These are phyloP conservation scores for Psilanteris sp. DNA, from an alignment of 1,140 invertebrate species.

Conservation along the genomic window DNA sequence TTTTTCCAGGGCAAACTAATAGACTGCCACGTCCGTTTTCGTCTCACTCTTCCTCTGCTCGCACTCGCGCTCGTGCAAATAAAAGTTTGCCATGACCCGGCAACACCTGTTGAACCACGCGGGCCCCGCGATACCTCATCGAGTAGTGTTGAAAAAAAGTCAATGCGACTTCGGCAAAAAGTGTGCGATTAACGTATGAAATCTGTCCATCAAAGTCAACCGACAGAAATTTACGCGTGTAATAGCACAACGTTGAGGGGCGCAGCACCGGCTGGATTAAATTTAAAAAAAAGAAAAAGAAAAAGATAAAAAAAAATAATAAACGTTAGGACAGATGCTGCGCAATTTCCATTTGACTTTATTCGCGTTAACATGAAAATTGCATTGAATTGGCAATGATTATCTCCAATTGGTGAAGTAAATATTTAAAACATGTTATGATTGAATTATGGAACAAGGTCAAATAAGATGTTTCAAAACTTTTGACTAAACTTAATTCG, in stretches of 20 bases:
- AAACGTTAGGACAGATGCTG: neutral
- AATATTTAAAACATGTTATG: too few relatives aligned
- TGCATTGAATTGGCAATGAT: too few relatives aligned
- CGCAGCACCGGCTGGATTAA: constrained; percentile 4
- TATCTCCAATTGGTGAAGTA: too few relatives aligned
- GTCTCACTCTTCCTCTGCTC: constrained; percentile 49
- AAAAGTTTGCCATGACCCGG: constrained; percentile 77
- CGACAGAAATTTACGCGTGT: constrained; percentile 69
- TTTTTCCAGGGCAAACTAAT: constrained; percentile 77
- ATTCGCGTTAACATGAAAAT: constrained; percentile 2
- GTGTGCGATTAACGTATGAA: constrained; percentile 77
- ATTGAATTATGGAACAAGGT: too few relatives aligned
- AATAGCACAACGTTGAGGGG: constrained; percentile 10
- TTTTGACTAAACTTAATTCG: too few relatives aligned
- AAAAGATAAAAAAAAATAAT: too few relatives aligned
- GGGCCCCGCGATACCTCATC: constrained; percentile 60
- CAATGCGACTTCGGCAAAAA: constrained; percentile 48
- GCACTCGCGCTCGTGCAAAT: constrained; percentile 73
- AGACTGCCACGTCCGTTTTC: too few relatives aligned
- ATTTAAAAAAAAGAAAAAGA: constrained; percentile 24
- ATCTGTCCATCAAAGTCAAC: constrained; percentile 72
- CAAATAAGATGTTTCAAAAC: too few relatives aligned
- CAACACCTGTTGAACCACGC: constrained; percentile 79
- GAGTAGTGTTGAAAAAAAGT: constrained; percentile 19
- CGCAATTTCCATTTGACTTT: constrained; percentile 6